phyloP scores from a whole-genome alignment of 1,140 invertebrate genomes.

The Caenorhabditis latens region DNA sequence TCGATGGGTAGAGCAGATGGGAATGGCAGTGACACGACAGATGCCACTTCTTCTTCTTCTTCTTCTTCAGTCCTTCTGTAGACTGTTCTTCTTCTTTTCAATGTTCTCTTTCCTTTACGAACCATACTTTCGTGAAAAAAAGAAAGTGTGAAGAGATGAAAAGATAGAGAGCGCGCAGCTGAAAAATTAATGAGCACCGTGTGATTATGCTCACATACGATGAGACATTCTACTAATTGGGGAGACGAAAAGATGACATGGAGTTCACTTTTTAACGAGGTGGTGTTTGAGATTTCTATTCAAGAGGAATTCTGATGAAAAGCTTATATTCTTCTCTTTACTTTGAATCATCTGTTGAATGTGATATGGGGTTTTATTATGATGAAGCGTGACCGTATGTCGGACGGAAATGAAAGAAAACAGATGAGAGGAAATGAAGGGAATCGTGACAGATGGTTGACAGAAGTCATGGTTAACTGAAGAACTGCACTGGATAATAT shows the following conservation, averaged over 20 bases:
- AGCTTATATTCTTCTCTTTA: too few relatives aligned
- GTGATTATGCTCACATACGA: constrained; percentile 11
- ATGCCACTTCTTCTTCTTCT: constrained; percentile 14
- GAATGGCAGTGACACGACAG: constrained; percentile 22
- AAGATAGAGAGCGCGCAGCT: not conserved
- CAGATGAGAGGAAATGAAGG: constrained; percentile 6
- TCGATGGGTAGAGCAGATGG: constrained; percentile 41
- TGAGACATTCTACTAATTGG: not conserved
- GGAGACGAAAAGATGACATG: not conserved
- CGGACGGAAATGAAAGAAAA: constrained; percentile 23
- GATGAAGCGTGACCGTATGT: constrained; percentile 10
- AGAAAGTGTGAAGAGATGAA: not conserved
- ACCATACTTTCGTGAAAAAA: not conserved
- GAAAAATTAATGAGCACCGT: constrained; percentile 43
- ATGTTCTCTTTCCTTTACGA: not conserved
- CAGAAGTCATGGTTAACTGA: not conserved
- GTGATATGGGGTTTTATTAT: not conserved
- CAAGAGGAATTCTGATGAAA: not conserved
- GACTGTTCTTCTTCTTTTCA: not conserved
- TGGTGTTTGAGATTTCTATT: not conserved
- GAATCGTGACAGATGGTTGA: constrained; percentile 19
- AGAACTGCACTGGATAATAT: not conserved
- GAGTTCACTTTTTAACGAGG: not conserved
- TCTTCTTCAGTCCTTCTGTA: not conserved
- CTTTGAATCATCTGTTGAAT: not conserved